Percentiles rank a stretch among this genome's conserved stretches.
Evolutionary conservation across 2,113 vertebrate genomes (phyloP).

Genomic region (Corvus cornix): DNA sequence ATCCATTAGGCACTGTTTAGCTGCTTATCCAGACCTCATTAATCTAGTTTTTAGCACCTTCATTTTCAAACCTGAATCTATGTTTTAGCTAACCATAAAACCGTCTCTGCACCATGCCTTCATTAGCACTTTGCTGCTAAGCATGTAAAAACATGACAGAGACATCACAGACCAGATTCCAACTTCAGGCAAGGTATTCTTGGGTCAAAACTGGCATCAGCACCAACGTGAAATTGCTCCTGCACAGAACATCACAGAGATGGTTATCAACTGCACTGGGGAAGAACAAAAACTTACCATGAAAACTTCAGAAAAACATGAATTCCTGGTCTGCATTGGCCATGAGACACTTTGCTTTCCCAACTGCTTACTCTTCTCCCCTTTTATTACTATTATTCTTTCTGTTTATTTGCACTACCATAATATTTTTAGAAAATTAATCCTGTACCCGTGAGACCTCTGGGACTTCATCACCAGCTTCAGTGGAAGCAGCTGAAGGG

Average conservation of each 20-base stretch:
- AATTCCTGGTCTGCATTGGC: neutral
- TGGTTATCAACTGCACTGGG: slow-evolving; percentile 37
- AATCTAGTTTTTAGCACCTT: slow-evolving; percentile 29
- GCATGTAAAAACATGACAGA: slow-evolving; percentile 70
- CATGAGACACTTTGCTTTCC: neutral
- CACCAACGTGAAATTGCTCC: neutral
- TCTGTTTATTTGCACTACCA: neutral
- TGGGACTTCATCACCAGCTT: neutral
- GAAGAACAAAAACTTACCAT: neutral
- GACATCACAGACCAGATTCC: neutral
- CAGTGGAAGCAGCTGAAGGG: neutral
- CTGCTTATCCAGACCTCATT: slow-evolving; percentile 35
- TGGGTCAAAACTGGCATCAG: slow-evolving; percentile 61
- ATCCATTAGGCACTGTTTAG: slow-evolving; percentile 14
- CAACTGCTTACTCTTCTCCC: neutral
- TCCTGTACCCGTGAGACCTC: neutral
- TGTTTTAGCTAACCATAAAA: slow-evolving; percentile 51
- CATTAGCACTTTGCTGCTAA: slow-evolving; percentile 30
- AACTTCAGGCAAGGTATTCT: slow-evolving; percentile 45
- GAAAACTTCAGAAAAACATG: neutral
- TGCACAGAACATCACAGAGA: slow-evolving; percentile 22
- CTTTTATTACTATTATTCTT: neutral
- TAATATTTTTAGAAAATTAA: neutral
- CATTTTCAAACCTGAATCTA: slow-evolving; percentile 25
- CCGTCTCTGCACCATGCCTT: slow-evolving; percentile 17